phyloP scores from a whole-genome alignment of 1,140 invertebrate genomes.

The Physella acuta region DNA sequence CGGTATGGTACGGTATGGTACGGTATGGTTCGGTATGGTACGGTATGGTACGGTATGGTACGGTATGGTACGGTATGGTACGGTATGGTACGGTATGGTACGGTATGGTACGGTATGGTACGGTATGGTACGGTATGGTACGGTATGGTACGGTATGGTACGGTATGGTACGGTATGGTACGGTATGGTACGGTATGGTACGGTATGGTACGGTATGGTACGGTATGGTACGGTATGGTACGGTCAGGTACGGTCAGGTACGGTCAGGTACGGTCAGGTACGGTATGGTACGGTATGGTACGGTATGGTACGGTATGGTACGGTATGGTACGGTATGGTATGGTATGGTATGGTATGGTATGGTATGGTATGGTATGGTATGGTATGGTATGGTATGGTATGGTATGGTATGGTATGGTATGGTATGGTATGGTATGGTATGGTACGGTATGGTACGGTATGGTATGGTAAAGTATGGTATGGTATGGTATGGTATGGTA shows the following conservation, averaged over 20 bases:
- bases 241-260: conserved; percentile 19
- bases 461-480: conserved; percentile 11
- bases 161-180: neutral
- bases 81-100: too few relatives aligned
- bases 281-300: conserved; percentile 7
- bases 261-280: conserved; percentile 2
- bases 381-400: neutral
- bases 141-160: conserved; percentile 1
- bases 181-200: neutral
- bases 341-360: conserved; percentile 3
- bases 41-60: too few relatives aligned
- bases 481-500: conserved; percentile 19
- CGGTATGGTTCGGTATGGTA: too few relatives aligned
- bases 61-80: too few relatives aligned
- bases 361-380: conserved; percentile 6
- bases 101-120: too few relatives aligned
- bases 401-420: conserved; percentile 13
- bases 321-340: conserved; percentile 15
- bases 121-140: neutral
- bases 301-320: neutral
- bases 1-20: too few relatives aligned
- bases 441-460: conserved; percentile 6
- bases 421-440: conserved; percentile 4
- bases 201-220: conserved; percentile 15
- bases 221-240: conserved; percentile 24